Evolutionary conservation across 2,888 invertebrate species (phyloP).

Genomic region (Perithous albicinctus): DNA sequence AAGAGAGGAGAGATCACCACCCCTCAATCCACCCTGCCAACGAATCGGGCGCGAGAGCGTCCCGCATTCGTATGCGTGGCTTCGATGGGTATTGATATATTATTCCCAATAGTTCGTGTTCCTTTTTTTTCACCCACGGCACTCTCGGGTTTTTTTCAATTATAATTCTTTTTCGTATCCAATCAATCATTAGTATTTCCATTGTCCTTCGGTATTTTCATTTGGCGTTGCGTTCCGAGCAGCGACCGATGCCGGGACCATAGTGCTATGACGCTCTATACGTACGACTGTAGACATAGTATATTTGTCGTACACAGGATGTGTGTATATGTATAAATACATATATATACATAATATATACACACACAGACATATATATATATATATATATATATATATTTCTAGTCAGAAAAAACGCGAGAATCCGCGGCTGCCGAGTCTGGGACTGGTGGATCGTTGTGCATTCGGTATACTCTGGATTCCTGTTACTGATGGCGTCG

Average conservation of each 20-base stretch:
- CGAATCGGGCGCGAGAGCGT: constrained; percentile 66
- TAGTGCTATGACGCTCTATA: not conserved
- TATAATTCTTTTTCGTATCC: constrained; percentile 85
- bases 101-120: constrained; percentile 84
- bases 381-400: too few species aligned
- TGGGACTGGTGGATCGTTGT: constrained; percentile 53
- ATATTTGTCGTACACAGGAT: constrained; percentile 44
- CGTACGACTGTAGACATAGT: constrained; percentile 47
- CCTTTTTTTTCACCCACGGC: constrained; percentile 74
- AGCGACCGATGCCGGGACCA: constrained; percentile 60
- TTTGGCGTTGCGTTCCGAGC: constrained; percentile 82
- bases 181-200: constrained; percentile 85
- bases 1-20: constrained; percentile 59
- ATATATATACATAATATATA: constrained; percentile 2
- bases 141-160: constrained; percentile 84
- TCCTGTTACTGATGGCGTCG: constrained; percentile 76
- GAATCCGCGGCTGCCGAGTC: constrained; percentile 58
- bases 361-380: too few species aligned
- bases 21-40: constrained; percentile 39
- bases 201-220: constrained; percentile 85
- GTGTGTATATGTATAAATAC: constrained; percentile 27
- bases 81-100: constrained; percentile 85
- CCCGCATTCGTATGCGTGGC: constrained; percentile 84
- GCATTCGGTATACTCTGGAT: constrained; percentile 58
- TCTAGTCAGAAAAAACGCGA: constrained; percentile 58